Conservation (phyloP, 2,113 vertebrate genomes). For the Pterocles orientalis region DNA sequence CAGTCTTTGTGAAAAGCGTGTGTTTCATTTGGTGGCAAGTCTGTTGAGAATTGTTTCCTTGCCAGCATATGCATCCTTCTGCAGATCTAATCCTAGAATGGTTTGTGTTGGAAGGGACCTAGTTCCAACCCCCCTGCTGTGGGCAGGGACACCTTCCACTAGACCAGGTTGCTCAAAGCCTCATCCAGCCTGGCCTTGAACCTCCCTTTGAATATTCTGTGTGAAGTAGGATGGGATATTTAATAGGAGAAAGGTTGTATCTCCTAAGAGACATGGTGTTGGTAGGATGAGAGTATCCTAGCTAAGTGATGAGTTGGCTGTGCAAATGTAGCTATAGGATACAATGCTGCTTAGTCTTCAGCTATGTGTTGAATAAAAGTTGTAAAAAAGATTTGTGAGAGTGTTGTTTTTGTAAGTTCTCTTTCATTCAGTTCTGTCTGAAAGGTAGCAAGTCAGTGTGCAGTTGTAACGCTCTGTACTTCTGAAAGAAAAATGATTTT, state of each 20-base stretch:
- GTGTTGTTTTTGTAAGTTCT: background rate
- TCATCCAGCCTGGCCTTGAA: too few species aligned
- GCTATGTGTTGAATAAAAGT: background rate
- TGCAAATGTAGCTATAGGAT: background rate
- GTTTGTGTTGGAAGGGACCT: too few species aligned
- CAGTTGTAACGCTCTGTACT: background rate
- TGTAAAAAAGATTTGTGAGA: background rate
- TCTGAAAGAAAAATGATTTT: slow-evolving; percentile 22
- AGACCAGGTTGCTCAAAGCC: too few species aligned
- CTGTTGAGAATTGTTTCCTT: background rate
- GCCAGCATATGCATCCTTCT: background rate
- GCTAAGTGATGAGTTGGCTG: background rate
- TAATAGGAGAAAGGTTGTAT: background rate
- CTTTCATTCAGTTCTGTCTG: background rate
- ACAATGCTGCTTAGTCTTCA: background rate
- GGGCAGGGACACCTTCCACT: too few species aligned
- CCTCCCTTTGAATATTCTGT: background rate
- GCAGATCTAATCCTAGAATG: background rate
- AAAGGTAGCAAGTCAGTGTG: slow-evolving; percentile 18
- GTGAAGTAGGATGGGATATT: background rate
- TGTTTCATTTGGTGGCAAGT: background rate
- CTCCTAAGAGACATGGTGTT: background rate
- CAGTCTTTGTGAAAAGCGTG: background rate
- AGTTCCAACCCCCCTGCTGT: too few species aligned
- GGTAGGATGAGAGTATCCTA: background rate